Conservation (phyloP, 92 coral and sea anemone genomes). For the Zoanthus sansibaricus region DNA sequence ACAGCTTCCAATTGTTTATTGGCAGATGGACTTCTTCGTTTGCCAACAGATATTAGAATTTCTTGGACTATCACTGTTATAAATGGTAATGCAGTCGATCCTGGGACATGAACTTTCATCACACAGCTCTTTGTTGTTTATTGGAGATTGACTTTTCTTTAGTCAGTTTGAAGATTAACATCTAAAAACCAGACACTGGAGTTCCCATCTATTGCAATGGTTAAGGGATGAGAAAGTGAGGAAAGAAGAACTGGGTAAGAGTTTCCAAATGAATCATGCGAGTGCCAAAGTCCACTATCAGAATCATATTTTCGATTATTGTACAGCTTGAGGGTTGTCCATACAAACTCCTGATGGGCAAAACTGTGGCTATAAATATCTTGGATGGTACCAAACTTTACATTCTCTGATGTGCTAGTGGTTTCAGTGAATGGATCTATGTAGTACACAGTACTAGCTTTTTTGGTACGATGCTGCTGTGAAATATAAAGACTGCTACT, state of each 20-base stretch:
- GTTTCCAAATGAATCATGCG: slow-evolving; percentile 11
- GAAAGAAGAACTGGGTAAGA: slow-evolving; percentile 21
- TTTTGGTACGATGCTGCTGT: neutral
- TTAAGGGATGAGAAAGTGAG: slow-evolving; percentile 25
- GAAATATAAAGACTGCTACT: neutral
- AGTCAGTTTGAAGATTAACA: slow-evolving; percentile 9
- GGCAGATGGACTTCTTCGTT: slow-evolving; percentile 6
- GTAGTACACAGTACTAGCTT: neutral
- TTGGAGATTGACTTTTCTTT: slow-evolving; percentile 21
- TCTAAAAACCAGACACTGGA: slow-evolving; percentile 26
- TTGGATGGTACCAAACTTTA: neutral
- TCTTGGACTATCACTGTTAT: slow-evolving; percentile 13
- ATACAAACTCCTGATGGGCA: neutral
- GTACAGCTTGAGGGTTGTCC: slow-evolving; percentile 5
- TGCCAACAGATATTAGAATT: slow-evolving; percentile 10
- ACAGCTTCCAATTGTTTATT: neutral
- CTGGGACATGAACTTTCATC: slow-evolving; percentile 3
- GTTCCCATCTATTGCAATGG: slow-evolving; percentile 18
- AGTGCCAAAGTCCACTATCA: slow-evolving; percentile 9
- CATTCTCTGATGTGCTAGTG: neutral
- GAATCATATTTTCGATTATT: neutral
- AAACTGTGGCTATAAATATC: neutral
- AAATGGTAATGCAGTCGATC: neutral
- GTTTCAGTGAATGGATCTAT: neutral
- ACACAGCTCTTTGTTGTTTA: slow-evolving; percentile 6